Conservation (phyloP, 2,888 invertebrate genomes). For the Keiferia lycopersicella region DNA sequence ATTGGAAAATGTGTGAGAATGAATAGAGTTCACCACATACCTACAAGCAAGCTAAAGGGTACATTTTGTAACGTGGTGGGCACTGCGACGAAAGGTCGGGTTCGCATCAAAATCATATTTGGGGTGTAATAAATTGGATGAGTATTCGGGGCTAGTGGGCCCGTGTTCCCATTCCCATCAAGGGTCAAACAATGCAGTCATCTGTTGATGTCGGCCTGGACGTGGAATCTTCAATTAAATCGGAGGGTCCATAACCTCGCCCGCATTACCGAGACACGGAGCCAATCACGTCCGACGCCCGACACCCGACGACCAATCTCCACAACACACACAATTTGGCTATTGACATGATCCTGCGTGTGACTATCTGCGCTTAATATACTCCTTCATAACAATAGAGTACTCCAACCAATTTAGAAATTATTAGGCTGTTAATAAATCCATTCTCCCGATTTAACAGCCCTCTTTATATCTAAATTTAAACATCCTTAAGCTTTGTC, state of each 20-base stretch:
- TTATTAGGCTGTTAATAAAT: neutral
- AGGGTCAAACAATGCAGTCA: constrained; percentile 49
- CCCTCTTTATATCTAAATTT: neutral
- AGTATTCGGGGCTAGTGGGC: constrained; percentile 8
- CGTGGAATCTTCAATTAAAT: constrained; percentile 74
- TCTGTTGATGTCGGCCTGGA: constrained; percentile 47
- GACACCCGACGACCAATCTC: constrained; percentile 42
- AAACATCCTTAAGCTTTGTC: neutral
- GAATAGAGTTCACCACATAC: neutral
- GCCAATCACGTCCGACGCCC: constrained; percentile 60
- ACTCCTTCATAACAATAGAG: constrained; percentile 11
- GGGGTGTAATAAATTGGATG: constrained; percentile 15
- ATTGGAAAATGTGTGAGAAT: constrained; percentile 12
- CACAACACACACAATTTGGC: constrained; percentile 55
- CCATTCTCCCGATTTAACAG: neutral
- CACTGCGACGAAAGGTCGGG: constrained; percentile 8
- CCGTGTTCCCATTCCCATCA: constrained; percentile 29
- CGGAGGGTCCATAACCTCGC: constrained; percentile 71
- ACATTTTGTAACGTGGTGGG: constrained; percentile 2
- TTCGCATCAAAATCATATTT: constrained; percentile 14
- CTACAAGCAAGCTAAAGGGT: neutral
- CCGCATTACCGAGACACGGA: constrained; percentile 68
- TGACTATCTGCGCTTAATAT: constrained; percentile 22
- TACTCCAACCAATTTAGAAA: constrained; percentile 12
- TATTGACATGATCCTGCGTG: constrained; percentile 42